Evolutionary conservation across 2,113 vertebrate species (phyloP), one percentile per base, ranked within the genome.

Genomic region (Misgurnus anguillicaudatus): DNA sequence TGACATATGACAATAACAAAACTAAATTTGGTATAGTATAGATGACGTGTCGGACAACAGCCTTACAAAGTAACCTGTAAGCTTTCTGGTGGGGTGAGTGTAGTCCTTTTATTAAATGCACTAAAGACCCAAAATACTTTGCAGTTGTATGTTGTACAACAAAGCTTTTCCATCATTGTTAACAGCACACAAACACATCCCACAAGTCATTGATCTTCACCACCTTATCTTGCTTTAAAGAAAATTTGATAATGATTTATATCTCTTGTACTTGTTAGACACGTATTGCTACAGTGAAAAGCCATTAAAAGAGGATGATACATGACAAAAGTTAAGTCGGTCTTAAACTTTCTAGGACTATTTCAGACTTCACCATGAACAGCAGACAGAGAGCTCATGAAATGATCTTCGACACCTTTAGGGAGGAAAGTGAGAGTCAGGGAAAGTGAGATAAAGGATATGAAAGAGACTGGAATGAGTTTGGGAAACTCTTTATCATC

Each of bases 401-500:
- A 41, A 62, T 74, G 72, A 74, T 21, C 72, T 74, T 41, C 47
- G 57, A 58, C 55, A 62, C 71, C 78, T 83, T 87, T 38, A 85
- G 64, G 66, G 16, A 41, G 69, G 72, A 83, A 74, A 4, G 73
- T 80, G 78, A 70, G 38, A 77, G 55, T 45, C 67, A 31, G 63
- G 61, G 66, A 48, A 80, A 78, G 61, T 16, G 36, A 39, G 66
- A 42, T 45, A 38, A 48, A 51, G 63, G 78, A 60, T 72, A 84
- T 77, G 80, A 67, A 64, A 78, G 60, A 38, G 58, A 36, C 70
- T n/a, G 75, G 83, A 41, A 72, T 66, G 61, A 82, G 80, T 75
- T 69, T 65, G 60, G 80, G 78, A 80, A 57, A 42, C 60, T 47
- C 38, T 88, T 84, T 80, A 86, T 90, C 82, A 88, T 85, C 71